Evolutionary conservation across 2,888 invertebrate species (phyloP).

Genomic region (Metallyticus violacea): DNA sequence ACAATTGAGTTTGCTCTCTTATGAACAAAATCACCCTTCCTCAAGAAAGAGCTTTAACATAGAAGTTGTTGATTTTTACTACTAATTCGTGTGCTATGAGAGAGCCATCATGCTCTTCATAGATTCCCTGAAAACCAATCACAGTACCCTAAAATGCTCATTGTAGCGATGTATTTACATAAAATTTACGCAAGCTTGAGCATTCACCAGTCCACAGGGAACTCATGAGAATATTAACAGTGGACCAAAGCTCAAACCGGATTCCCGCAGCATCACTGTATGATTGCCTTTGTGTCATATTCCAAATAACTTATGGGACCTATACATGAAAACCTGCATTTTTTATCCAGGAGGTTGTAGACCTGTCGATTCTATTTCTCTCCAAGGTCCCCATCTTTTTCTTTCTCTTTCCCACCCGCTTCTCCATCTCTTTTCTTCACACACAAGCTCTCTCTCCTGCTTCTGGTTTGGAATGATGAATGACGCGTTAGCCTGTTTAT

Average conservation of each 20-base stretch:
- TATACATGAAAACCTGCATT: background rate
- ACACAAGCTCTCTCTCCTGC: background rate
- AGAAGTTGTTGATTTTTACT: too few species aligned
- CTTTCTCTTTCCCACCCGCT: background rate
- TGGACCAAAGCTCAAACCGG: background rate
- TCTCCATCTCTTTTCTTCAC: background rate
- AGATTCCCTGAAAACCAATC: background rate
- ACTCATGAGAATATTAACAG: background rate
- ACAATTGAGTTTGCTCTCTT: too few species aligned
- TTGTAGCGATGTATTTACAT: background rate
- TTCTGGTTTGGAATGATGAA: conserved; percentile 12
- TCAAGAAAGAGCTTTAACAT: too few species aligned
- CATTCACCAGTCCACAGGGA: background rate
- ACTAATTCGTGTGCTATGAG: background rate
- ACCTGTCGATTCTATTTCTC: conserved; percentile 1
- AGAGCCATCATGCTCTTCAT: too few species aligned
- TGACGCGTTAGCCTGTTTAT: conserved; percentile 20
- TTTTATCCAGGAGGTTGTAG: background rate
- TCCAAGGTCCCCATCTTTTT: background rate
- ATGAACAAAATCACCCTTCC: too few species aligned
- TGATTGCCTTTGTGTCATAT: conserved; percentile 13
- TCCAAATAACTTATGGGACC: conserved; percentile 10
- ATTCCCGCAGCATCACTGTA: background rate
- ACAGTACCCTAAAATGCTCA: background rate
- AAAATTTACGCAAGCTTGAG: background rate